Evolutionary conservation across 2,113 vertebrate species (phyloP), one percentile per base, ranked within the genome.

Genomic region (Synodontis membranacea): DNA sequence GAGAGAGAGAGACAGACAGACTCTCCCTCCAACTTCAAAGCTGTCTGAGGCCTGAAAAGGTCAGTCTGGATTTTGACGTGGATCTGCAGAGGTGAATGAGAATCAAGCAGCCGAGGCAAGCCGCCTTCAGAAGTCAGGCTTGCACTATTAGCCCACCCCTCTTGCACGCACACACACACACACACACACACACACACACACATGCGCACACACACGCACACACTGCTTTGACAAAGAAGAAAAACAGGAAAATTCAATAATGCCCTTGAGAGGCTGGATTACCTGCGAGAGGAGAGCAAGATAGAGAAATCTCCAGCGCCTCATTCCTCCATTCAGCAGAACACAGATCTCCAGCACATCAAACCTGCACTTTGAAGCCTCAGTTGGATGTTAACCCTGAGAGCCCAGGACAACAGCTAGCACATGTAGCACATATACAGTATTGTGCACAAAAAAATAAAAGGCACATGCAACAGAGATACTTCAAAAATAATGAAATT

Each of bases 61-160:
- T 95, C 93, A 93, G 93, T 85, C 5, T 95, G 94, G 96, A 94
- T 95, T 96, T 95, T 96, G 95, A 96, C 95, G 92, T 93, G 94
- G 93, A 96, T 96, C 95, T 88, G 88, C 94, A 94, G 94, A 96
- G 95, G 95, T 96, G 95, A 96, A 94, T 95, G 95, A 96, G 94
- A 95, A 96, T 96, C 94, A 95, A 95, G 94, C 93, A 93, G 91
- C 93, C 91, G 37, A 94, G 94, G 84, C 91, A 91, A 87, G 93
- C 93, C 88, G 89, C 90, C 91, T 90, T 94, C 93, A 89, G 93
- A 95, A 94, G 92, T 91, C 90, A 89, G 91, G 89, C 94, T 94
- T 93, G 90, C 91, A 94, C 93, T 93, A 91, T 93, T 94, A 94
- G 94, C 93, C 93, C 82, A 83, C 68, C 79, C 84, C 8, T 58